Conservation (phyloP, 2,113 vertebrate species). For the Etia nguti region DNA sequence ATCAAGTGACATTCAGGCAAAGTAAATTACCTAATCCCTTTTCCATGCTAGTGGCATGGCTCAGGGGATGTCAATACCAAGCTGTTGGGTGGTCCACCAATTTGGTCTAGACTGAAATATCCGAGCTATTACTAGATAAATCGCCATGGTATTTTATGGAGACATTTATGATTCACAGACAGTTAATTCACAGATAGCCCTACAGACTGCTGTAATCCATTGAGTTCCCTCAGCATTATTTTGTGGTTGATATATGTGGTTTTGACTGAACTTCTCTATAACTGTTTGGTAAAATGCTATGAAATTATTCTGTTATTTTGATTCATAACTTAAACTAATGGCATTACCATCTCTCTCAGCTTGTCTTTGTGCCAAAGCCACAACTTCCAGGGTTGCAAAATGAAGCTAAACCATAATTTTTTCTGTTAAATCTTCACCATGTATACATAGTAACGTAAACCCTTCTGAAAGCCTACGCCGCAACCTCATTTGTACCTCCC, state of each 20-base stretch:
- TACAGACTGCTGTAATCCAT: neutral
- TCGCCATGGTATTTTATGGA: neutral
- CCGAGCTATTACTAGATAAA: neutral
- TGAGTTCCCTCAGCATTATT: neutral
- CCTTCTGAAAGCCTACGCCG: neutral
- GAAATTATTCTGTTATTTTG: neutral
- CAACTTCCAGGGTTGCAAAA: neutral
- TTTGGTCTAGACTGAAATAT: neutral
- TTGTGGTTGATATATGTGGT: neutral
- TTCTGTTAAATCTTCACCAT: neutral
- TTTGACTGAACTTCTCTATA: neutral
- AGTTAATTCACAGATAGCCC: neutral
- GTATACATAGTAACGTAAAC: neutral
- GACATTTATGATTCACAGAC: neutral
- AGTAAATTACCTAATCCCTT: neutral
- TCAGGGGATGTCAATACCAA: neutral
- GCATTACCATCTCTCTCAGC: neutral
- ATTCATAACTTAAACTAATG: neutral
- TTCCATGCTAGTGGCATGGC: neutral
- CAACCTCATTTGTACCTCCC: neutral
- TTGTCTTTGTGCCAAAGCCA: neutral
- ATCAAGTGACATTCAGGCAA: neutral
- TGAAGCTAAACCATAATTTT: neutral
- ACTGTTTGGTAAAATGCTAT: neutral
- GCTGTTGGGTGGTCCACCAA: neutral